phyloP scores from a whole-genome alignment of 2,113 vertebrate genomes.

The Talpa occidentalis region DNA sequence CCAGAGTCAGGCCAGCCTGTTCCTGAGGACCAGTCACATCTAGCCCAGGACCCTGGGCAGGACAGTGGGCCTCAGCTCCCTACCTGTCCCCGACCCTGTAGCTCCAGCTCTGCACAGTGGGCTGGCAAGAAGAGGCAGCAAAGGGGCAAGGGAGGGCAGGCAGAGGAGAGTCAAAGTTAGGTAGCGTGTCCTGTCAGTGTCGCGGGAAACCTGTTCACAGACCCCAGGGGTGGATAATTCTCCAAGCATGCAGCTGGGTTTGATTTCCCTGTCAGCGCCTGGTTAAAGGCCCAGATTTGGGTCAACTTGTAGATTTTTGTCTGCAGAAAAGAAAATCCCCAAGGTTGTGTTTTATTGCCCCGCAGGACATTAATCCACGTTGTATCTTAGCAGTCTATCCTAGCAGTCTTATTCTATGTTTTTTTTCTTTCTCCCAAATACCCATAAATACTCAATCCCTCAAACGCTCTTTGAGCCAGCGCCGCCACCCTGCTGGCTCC shows the following conservation, averaged over 20 bases:
- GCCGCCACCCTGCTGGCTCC: background rate
- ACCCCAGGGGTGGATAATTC: background rate
- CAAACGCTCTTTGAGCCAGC: background rate
- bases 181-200: fast-evolving
- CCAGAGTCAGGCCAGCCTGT: background rate
- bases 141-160: fast-evolving
- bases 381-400: background rate
- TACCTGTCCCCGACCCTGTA: background rate
- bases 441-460: background rate
- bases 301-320: background rate
- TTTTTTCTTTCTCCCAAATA: background rate
- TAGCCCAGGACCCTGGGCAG: background rate
- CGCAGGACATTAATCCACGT: background rate
- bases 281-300: background rate
- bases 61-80: background rate
- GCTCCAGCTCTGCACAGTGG: background rate
- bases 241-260: background rate
- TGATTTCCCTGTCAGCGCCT: background rate
- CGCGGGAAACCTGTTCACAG: fast-evolving
- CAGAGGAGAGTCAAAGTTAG: background rate
- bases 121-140: too few relatives aligned
- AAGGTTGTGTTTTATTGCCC: slow-evolving; percentile 10
- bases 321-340: background rate
- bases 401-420: background rate
- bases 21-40: background rate